Conservation (phyloP, 2,113 vertebrate genomes). For the Eudyptes chrysolophus region DNA sequence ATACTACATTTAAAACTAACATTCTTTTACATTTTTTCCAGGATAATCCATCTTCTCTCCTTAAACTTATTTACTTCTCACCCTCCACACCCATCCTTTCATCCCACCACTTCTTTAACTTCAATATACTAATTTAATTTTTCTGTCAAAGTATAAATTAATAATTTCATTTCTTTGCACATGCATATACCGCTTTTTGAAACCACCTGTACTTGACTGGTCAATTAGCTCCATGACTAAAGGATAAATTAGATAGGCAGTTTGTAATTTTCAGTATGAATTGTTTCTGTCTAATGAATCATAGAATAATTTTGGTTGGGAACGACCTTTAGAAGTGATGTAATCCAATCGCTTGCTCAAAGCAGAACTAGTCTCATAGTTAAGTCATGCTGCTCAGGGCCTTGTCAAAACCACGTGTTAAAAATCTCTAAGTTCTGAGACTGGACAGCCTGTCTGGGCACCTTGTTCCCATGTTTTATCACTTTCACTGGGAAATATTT, state of each 20-base stretch:
- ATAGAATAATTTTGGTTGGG: neutral
- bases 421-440: neutral
- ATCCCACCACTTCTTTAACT: neutral
- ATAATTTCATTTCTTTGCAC: neutral
- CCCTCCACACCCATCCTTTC: neutral
- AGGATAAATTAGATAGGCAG: neutral
- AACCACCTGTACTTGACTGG: neutral
- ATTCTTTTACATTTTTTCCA: neutral
- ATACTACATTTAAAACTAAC: neutral
- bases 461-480: neutral
- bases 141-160: neutral
- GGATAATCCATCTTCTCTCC: neutral
- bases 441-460: neutral
- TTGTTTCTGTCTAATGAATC: neutral
- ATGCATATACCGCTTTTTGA: neutral
- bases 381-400: neutral
- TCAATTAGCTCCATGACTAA: neutral
- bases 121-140: neutral
- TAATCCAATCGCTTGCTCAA: neutral
- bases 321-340: neutral
- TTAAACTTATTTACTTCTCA: neutral
- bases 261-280: slow-evolving; percentile 1
- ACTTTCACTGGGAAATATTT: neutral
- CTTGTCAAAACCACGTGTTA: neutral
- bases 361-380: neutral